phyloP scores from a whole-genome alignment of 1,140 invertebrate species.

The Diorhabda sublineata region DNA sequence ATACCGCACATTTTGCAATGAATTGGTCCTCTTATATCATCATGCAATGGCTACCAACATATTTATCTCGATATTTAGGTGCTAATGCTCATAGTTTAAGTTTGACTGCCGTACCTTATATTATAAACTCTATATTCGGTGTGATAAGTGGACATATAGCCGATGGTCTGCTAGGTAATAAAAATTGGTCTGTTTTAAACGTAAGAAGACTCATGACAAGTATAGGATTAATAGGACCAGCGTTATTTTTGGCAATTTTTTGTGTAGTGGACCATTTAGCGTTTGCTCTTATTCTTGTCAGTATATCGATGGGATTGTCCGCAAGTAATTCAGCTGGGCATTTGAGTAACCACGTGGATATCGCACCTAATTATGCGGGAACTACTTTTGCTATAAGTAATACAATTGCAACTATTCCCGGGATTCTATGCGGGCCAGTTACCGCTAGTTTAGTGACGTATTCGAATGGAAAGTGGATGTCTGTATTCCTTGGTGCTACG shows the following conservation, averaged over 20 bases:
- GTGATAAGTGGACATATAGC: slow-evolving; percentile 73
- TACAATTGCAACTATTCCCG: slow-evolving; percentile 74
- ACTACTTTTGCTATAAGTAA: slow-evolving; percentile 79
- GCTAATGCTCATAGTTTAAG: slow-evolving; percentile 70
- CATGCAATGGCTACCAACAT: slow-evolving; percentile 81
- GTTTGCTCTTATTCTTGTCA: slow-evolving; percentile 69
- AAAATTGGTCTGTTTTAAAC: slow-evolving; percentile 68
- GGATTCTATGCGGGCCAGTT: slow-evolving; percentile 72
- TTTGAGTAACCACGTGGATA: slow-evolving; percentile 74
- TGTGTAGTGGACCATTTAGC: slow-evolving; percentile 69
- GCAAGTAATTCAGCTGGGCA: slow-evolving; percentile 77
- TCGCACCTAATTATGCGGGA: slow-evolving; percentile 76
- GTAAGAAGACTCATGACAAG: slow-evolving; percentile 72
- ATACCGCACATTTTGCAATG: slow-evolving; percentile 79
- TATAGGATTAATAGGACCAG: slow-evolving; percentile 72
- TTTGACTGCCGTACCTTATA: slow-evolving; percentile 73
- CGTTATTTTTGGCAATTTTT: slow-evolving; percentile 68
- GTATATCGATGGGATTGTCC: slow-evolving; percentile 73
- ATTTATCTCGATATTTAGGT: slow-evolving; percentile 63
- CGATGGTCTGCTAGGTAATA: slow-evolving; percentile 58
- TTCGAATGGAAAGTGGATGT: slow-evolving; percentile 71
- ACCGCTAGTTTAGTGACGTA: slow-evolving; percentile 72
- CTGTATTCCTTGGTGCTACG: slow-evolving; percentile 71
- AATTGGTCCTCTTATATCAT: slow-evolving; percentile 83
- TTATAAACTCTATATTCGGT: slow-evolving; percentile 71